A percentile compares a stretch with the other conserved stretches of the same genome.
Conservation (phyloP, 2,113 vertebrate genomes). For the Equus quagga region DNA sequence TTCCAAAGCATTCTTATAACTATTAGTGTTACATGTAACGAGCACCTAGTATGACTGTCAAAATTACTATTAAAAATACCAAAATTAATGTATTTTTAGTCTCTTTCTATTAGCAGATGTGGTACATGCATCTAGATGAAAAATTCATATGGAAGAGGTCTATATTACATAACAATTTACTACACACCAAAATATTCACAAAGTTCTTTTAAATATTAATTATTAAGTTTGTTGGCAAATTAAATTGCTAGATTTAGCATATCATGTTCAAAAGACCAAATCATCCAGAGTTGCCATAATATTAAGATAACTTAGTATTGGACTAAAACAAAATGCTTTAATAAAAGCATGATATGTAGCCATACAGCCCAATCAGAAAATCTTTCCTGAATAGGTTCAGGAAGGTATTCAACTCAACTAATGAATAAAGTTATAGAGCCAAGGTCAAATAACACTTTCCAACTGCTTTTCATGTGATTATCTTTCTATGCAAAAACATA, state of each 20-base stretch:
- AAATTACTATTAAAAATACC: constrained; percentile 49
- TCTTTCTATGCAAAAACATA: constrained; percentile 53
- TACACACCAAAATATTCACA: constrained; percentile 9
- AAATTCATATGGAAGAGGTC: constrained; percentile 16
- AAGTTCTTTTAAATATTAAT: background rate
- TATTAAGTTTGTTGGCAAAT: constrained; percentile 38
- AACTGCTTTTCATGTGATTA: constrained; percentile 49
- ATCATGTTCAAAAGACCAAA: constrained; percentile 62
- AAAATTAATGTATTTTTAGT: constrained; percentile 38
- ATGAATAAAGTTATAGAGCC: constrained; percentile 39
- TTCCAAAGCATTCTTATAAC: constrained; percentile 1
- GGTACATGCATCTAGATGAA: background rate
- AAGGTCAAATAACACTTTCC: constrained; percentile 65
- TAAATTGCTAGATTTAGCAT: constrained; percentile 40
- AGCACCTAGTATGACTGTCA: background rate
- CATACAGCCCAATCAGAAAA: constrained; percentile 36
- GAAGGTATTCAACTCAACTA: constrained; percentile 37
- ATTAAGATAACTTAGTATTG: constrained; percentile 46
- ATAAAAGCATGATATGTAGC: constrained; percentile 52
- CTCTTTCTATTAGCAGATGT: background rate
- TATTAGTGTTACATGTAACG: background rate
- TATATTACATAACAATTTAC: background rate
- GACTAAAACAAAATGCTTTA: constrained; percentile 60
- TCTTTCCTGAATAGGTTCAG: constrained; percentile 43
- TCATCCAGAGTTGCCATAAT: constrained; percentile 24